phyloP scores from a whole-genome alignment of 53 echinoderm and acorn worm genomes.

The Temnopleurus reevesii region DNA sequence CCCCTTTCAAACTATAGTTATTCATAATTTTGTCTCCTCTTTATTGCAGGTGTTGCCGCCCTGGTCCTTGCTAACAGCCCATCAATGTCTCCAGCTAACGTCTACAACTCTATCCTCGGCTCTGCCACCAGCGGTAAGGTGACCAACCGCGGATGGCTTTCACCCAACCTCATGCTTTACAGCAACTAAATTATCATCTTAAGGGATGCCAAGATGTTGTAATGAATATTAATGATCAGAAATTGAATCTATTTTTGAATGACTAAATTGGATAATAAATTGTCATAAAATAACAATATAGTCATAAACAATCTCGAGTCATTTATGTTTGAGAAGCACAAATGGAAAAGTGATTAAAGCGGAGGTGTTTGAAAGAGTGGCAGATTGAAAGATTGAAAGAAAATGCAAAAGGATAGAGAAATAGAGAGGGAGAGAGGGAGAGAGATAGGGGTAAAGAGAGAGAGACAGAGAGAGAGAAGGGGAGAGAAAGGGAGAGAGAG shows the following conservation, averaged over 20 bases:
- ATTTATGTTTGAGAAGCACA: too few species aligned
- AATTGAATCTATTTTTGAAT: too few species aligned
- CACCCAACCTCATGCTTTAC: conserved; percentile 53
- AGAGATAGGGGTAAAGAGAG: too few species aligned
- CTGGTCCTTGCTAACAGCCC: conserved; percentile 22
- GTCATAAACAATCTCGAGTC: too few species aligned
- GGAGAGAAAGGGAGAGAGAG: not conserved
- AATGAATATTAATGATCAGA: too few species aligned
- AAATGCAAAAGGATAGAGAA: not conserved
- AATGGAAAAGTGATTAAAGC: too few species aligned
- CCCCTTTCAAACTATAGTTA: not conserved
- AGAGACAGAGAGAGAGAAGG: not conserved
- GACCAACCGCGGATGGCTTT: not conserved
- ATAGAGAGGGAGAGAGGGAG: too few species aligned
- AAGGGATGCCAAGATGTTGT: too few species aligned
- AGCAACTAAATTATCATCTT: conserved; percentile 56
- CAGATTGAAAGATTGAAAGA: too few species aligned
- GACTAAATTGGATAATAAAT: too few species aligned
- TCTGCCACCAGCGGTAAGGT: conserved; percentile 57
- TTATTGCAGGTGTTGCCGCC: conserved; percentile 26
- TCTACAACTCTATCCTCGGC: conserved; percentile 38
- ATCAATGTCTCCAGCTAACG: conserved; percentile 32
- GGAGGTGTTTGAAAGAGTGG: too few species aligned
- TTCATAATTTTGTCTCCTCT: not conserved
- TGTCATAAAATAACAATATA: too few species aligned